Evolutionary conservation across 2,113 vertebrate species (phyloP).

Genomic region (Chaenogobius annularis): DNA sequence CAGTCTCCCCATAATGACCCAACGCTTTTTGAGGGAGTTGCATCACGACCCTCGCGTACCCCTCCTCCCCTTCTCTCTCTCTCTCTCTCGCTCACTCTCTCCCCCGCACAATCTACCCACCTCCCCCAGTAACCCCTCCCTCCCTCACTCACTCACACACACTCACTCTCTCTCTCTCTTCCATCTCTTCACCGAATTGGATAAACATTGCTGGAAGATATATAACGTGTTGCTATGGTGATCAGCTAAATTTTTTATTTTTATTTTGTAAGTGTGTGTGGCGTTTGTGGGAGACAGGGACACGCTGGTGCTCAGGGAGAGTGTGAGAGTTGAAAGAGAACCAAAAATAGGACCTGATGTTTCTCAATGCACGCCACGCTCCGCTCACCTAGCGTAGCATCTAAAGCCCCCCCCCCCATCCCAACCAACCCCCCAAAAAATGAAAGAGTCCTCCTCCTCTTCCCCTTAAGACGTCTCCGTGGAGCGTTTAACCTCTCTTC

Average conservation of each 20-base stretch:
- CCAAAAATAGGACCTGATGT: slow-evolving; percentile 55
- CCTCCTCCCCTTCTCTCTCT: slow-evolving; percentile 8
- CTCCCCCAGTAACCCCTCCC: slow-evolving; percentile 19
- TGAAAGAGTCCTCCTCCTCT: slow-evolving; percentile 9
- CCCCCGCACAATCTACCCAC: slow-evolving; percentile 27
- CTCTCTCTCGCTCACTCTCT: slow-evolving; percentile 23
- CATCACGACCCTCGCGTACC: slow-evolving; percentile 40
- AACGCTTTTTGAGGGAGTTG: slow-evolving; percentile 56
- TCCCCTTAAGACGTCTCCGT: slow-evolving; percentile 37
- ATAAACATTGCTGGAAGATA: slow-evolving; percentile 76
- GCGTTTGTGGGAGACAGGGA: slow-evolving; percentile 60
- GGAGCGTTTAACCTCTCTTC: slow-evolving; percentile 68
- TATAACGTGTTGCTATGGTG: slow-evolving; percentile 82
- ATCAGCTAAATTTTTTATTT: slow-evolving; percentile 59
- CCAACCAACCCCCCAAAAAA: slow-evolving; percentile 14
- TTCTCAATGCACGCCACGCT: slow-evolving; percentile 53
- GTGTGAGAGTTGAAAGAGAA: slow-evolving; percentile 14
- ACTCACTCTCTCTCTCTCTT: slow-evolving; percentile 19
- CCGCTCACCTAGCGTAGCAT: slow-evolving; percentile 41
- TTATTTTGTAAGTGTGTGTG: slow-evolving; percentile 27
- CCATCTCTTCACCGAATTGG: slow-evolving; percentile 44
- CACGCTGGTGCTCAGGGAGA: slow-evolving; percentile 52
- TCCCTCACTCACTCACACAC: slow-evolving; percentile 28
- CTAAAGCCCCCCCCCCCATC: slow-evolving; percentile 12
- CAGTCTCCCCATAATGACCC: slow-evolving; percentile 32